phyloP scores from a whole-genome alignment of 2,113 vertebrate species.

The Pterocles burchelli region DNA sequence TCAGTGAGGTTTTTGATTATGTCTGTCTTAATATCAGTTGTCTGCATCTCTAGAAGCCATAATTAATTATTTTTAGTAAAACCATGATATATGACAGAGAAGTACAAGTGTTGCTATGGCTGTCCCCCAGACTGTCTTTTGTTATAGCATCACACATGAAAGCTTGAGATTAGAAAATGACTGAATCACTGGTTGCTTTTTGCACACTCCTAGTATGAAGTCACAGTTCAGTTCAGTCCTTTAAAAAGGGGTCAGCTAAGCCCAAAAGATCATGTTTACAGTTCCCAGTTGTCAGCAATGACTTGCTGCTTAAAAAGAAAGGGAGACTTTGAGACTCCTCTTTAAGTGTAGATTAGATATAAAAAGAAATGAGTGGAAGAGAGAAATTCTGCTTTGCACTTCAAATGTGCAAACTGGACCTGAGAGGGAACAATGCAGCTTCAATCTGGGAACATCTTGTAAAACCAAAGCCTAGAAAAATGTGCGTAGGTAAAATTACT shows the following conservation, averaged over 20 bases:
- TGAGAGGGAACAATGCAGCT: not conserved
- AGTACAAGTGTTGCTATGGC: not conserved
- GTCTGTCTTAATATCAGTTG: not conserved
- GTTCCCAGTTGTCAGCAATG: not conserved
- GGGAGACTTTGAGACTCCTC: conserved; percentile 2
- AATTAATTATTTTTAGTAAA: conserved; percentile 7
- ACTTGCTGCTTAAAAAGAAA: not conserved
- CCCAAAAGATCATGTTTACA: not conserved
- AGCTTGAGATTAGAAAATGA: not conserved
- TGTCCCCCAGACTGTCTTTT: not conserved
- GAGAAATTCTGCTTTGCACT: not conserved
- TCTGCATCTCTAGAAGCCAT: not conserved
- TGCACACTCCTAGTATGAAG: not conserved
- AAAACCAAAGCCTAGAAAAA: conserved; percentile 17
- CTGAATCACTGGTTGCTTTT: not conserved
- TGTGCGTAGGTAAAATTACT: not conserved
- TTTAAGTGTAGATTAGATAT: conserved; percentile 14
- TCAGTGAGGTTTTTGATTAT: not conserved
- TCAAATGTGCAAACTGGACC: not conserved
- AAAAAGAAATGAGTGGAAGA: not conserved
- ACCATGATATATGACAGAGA: not conserved
- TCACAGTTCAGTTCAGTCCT: not conserved
- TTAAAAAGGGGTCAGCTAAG: not conserved
- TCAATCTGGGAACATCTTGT: conserved; percentile 27
- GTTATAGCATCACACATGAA: not conserved